phyloP scores from a whole-genome alignment of 2,888 invertebrate genomes.

The Antitype chi region DNA sequence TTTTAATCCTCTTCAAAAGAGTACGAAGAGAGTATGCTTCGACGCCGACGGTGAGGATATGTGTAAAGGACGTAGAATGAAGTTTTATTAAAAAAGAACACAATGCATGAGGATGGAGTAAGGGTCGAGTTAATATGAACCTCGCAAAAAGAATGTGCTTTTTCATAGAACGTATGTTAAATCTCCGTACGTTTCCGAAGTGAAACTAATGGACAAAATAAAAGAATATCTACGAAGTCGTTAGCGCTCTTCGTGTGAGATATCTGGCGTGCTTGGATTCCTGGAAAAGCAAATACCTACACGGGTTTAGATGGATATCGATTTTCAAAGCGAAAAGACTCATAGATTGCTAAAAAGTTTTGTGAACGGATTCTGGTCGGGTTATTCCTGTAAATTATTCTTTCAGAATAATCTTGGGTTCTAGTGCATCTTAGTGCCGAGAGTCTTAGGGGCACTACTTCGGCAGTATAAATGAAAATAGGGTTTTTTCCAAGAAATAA shows the following conservation, averaged over 20 bases:
- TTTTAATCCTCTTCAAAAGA: constrained; percentile 41
- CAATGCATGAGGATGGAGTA: neutral
- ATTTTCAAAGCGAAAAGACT: constrained; percentile 1
- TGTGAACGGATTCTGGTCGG: neutral
- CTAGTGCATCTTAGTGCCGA: no score
- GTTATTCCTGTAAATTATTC: neutral
- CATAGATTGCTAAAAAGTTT: neutral
- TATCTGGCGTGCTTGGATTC: neutral
- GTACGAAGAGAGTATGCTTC: constrained; percentile 5
- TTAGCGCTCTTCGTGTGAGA: constrained; percentile 7
- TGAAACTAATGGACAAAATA: constrained; percentile 14
- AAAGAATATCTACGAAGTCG: neutral
- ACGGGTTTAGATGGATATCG: no score
- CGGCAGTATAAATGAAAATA: neutral
- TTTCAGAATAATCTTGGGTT: neutral
- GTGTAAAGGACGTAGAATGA: neutral
- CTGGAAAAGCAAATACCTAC: neutral
- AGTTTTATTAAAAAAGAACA: constrained; percentile 17
- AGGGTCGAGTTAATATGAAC: neutral
- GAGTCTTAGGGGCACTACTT: neutral
- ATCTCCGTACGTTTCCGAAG: neutral
- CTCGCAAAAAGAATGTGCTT: neutral
- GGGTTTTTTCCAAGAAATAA: neutral
- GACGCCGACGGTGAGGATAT: neutral
- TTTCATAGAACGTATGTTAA: constrained; percentile 14